These are phyloP conservation scores for Poeciliopsis presidionis DNA, from an alignment of 2,797 vertebrate species.

Conservation along the genomic window DNA sequence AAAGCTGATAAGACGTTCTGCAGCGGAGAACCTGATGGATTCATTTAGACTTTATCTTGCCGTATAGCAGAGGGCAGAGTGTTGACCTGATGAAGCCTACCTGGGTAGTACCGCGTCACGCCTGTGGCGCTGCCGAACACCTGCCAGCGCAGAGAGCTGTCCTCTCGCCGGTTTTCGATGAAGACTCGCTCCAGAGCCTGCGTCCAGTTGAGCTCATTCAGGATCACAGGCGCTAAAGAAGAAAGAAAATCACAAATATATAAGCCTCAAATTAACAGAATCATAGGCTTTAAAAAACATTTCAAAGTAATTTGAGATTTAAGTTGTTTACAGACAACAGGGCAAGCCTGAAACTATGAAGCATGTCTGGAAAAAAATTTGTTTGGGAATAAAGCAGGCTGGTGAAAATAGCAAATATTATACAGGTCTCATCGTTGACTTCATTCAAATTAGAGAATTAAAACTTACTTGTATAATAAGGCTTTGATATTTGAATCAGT, in stretches of 20 bases:
- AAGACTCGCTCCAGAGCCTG: constrained; percentile 94
- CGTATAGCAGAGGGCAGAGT: constrained; percentile 41
- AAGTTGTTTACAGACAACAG: not conserved
- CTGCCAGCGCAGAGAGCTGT: constrained; percentile 96
- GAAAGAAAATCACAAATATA: not conserved
- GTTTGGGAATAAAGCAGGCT: not conserved
- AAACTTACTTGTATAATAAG: no score
- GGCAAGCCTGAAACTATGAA: not conserved
- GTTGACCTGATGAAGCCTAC: constrained; percentile 54
- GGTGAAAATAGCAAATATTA: not conserved
- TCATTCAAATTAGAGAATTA: no score
- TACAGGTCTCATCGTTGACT: no score
- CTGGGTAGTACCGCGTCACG: constrained; percentile 90
- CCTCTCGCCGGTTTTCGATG: constrained; percentile 91
- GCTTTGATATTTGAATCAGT: no score
- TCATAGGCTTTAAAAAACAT: not conserved
- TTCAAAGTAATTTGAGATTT: not conserved
- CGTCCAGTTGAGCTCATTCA: constrained; percentile 98
- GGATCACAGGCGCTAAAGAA: constrained; percentile 89
- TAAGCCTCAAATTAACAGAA: not conserved
- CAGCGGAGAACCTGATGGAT: constrained; percentile 53
- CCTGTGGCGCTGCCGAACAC: constrained; percentile 98
- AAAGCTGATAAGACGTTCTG: constrained; percentile 74
- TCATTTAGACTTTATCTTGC: constrained; percentile 74
- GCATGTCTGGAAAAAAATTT: not conserved